phyloP scores from a whole-genome alignment of 2,113 vertebrate species.

The Columbina picui region DNA sequence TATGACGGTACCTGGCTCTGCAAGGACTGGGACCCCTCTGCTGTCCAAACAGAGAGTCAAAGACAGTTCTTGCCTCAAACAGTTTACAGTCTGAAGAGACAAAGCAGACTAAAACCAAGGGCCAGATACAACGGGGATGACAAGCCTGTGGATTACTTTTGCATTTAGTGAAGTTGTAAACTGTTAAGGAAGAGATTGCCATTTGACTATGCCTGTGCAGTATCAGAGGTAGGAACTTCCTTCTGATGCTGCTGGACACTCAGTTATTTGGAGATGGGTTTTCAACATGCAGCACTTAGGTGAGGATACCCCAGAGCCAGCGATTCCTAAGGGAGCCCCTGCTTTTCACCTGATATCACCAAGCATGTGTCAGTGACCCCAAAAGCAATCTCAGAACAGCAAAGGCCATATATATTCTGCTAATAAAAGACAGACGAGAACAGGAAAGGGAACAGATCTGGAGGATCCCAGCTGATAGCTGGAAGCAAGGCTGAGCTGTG shows the following conservation, averaged over 20 bases:
- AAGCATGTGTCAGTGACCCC: not conserved
- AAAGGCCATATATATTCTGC: not conserved
- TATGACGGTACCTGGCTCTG: constrained; percentile 45
- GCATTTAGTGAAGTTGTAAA: constrained; percentile 47
- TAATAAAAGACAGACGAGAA: not conserved
- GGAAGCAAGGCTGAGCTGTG: not conserved
- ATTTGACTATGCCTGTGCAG: constrained; percentile 23
- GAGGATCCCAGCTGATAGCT: not conserved
- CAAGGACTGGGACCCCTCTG: constrained; percentile 5
- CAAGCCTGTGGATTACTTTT: constrained; percentile 46
- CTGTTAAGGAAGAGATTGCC: not conserved
- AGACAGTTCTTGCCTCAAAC: constrained; percentile 54
- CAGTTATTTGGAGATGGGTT: not conserved
- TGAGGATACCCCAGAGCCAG: not conserved
- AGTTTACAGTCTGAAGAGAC: constrained; percentile 53
- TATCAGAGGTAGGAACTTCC: constrained; percentile 20
- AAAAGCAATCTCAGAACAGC: not conserved
- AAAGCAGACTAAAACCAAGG: constrained; percentile 54
- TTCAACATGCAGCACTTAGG: not conserved
- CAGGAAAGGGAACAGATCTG: not conserved
- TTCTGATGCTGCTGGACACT: not conserved
- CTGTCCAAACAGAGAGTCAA: constrained; percentile 60
- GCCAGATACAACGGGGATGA: constrained; percentile 36
- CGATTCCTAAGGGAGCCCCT: not conserved
- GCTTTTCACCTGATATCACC: not conserved